Conservation (phyloP, 2,113 vertebrate species). For the Paedocypris sp. region DNA sequence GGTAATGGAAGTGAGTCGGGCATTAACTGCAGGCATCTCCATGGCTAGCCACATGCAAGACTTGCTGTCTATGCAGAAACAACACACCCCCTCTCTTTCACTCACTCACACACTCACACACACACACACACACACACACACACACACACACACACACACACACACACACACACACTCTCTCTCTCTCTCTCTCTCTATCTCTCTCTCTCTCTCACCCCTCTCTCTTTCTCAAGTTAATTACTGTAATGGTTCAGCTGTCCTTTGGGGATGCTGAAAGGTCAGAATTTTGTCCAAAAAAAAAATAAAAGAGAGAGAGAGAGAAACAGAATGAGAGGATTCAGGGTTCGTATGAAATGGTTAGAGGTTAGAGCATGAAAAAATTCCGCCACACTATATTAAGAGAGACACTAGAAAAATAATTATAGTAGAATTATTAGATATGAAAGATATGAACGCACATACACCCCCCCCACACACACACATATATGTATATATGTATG, state of each 20-base stretch:
- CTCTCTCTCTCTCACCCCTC: conserved; percentile 15
- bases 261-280: conserved; percentile 19
- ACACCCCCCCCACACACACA: neutral
- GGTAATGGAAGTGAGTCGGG: conserved; percentile 31
- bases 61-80: conserved; percentile 34
- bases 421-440: too few species aligned
- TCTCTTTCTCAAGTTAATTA: conserved; percentile 28
- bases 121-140: too few species aligned
- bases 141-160: too few species aligned
- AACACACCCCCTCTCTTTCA: neutral
- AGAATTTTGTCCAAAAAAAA: conserved; percentile 25
- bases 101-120: too few species aligned
- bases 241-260: conserved; percentile 21
- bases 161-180: too few species aligned
- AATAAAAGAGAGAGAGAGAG: neutral
- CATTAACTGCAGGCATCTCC: conserved; percentile 23
- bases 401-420: too few species aligned
- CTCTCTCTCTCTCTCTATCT: too few species aligned
- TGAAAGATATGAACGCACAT: neutral
- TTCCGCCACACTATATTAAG: neutral
- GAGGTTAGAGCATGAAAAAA: neutral
- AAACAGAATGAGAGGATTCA: too few species aligned
- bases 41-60: conserved; percentile 14
- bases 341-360: neutral
- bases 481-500: neutral